Conservation (phyloP, 2,888 invertebrate genomes). For the Bombyx huttoni region DNA sequence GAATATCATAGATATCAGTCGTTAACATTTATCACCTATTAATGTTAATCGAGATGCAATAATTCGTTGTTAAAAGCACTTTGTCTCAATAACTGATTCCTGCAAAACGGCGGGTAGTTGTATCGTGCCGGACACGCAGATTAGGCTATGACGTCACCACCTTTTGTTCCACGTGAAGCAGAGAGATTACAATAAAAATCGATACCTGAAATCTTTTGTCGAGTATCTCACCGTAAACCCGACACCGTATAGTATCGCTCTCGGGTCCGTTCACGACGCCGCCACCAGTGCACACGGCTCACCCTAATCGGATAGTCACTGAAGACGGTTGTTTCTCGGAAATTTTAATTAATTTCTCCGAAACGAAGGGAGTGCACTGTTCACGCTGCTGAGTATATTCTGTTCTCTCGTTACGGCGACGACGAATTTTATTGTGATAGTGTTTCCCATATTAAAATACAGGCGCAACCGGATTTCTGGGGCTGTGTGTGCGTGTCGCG, state of each 20-base stretch:
- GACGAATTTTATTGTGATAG: conserved; percentile 32
- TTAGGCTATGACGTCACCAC: neutral
- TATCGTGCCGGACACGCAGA: neutral
- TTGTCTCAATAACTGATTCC: neutral
- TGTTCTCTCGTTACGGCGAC: conserved; percentile 36
- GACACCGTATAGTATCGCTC: conserved; percentile 22
- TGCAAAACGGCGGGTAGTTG: neutral
- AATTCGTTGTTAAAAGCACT: neutral
- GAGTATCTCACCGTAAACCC: conserved; percentile 14
- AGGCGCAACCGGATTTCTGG: conserved; percentile 35
- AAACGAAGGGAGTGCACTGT: conserved; percentile 34
- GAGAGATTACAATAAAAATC: conserved; percentile 3
- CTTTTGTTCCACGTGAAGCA: conserved; percentile 2
- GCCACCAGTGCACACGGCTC: conserved; percentile 8
- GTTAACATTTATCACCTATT: neutral
- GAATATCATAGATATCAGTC: neutral
- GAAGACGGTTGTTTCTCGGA: conserved; percentile 44
- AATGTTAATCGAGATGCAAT: neutral
- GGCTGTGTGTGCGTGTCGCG: conserved; percentile 23
- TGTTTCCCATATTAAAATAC: conserved; percentile 27
- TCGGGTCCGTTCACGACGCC: neutral
- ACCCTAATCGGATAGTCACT: conserved; percentile 45
- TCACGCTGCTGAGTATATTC: conserved; percentile 38
- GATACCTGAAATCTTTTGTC: conserved; percentile 10
- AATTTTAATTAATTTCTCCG: conserved; percentile 58